Conservation (phyloP, 2,888 invertebrate genomes). For the Pseudococcus viburni region DNA sequence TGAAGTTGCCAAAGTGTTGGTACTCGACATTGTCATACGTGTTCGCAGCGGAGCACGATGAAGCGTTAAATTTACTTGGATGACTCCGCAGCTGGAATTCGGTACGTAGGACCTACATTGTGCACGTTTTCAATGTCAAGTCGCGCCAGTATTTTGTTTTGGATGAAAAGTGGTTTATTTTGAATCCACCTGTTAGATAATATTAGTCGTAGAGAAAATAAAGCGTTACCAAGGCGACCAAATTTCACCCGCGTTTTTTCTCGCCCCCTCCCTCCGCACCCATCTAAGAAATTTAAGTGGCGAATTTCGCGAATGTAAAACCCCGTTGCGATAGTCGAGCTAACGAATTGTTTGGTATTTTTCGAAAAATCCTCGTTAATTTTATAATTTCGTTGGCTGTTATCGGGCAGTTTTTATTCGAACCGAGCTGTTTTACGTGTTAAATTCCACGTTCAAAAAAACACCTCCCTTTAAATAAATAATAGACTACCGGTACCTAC, state of each 20-base stretch:
- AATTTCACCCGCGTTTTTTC: neutral
- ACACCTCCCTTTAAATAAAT: neutral
- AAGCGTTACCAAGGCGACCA: constrained; percentile 24
- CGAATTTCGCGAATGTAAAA: constrained; percentile 22
- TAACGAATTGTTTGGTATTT: neutral
- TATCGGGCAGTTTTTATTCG: constrained; percentile 4
- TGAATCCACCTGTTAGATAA: constrained; percentile 53
- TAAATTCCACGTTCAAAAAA: neutral
- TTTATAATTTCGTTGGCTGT: neutral
- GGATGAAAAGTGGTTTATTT: constrained; percentile 36
- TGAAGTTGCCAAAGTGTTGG: constrained; percentile 5
- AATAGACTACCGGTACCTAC: constrained; percentile 13
- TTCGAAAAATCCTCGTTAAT: constrained; percentile 28
- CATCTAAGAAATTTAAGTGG: neutral
- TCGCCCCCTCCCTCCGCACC: neutral
- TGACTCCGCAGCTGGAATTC: neutral
- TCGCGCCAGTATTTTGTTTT: constrained; percentile 34
- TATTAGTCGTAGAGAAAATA: constrained; percentile 28
- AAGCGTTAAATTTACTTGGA: constrained; percentile 14
- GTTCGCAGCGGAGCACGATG: neutral
- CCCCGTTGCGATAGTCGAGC: neutral
- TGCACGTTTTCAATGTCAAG: constrained; percentile 41
- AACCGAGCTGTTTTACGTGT: neutral
- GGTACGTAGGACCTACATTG: neutral
- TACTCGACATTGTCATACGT: neutral